Conservation (phyloP, 2,797 vertebrate species). For the Octomys mimax region DNA sequence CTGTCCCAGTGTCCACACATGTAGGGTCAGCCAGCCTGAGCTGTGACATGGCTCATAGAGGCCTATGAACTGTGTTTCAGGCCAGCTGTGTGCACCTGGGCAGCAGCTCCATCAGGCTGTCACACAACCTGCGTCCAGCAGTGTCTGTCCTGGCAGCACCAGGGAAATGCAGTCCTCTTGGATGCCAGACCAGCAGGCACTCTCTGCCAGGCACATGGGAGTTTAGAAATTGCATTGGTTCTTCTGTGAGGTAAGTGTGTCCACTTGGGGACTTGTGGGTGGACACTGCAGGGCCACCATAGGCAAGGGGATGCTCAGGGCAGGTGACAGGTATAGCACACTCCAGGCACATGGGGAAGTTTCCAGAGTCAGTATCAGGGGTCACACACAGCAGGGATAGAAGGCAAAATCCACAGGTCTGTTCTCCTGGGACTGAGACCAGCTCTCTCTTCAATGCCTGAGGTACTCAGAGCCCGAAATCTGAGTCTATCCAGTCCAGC, state of each 20-base stretch:
- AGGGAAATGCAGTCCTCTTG: neutral
- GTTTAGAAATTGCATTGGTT: no score
- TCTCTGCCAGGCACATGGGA: neutral
- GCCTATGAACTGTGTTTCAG: neutral
- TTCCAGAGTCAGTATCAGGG: neutral
- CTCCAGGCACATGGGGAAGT: neutral
- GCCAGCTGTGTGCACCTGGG: neutral
- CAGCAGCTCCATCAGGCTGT: neutral
- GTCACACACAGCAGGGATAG: neutral
- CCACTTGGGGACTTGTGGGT: no score
- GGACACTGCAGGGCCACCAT: neutral
- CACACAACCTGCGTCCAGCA: neutral
- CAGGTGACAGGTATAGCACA: neutral
- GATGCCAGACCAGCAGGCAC: neutral
- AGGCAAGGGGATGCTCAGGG: neutral
- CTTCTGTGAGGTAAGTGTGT: neutral
- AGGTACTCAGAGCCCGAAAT: neutral
- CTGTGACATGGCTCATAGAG: rapidly evolving
- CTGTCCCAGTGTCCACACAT: no score
- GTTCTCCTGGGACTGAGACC: neutral
- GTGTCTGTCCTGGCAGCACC: neutral
- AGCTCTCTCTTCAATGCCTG: neutral
- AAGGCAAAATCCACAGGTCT: neutral
- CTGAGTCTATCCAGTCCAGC: neutral
- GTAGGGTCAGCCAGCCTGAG: no score